Evolutionary conservation across 2,797 vertebrate genomes (phyloP), one percentile per base, ranked within the genome.

Genomic region (Astyanax mexicanus): DNA sequence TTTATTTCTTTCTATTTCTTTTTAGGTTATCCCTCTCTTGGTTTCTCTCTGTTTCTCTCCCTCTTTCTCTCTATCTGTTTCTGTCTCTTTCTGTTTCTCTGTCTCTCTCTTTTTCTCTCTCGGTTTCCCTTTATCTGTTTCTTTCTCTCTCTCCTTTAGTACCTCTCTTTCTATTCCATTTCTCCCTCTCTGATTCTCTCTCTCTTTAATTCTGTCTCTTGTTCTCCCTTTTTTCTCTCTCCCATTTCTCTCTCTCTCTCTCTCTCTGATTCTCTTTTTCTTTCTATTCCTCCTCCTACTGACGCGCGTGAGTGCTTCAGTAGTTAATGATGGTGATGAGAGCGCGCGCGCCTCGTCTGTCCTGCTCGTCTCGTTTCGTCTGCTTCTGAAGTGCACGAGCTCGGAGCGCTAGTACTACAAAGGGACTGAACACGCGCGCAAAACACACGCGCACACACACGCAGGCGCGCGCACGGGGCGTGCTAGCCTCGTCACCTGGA

Each of bases 111-210:
- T 12, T 44, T 40, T 44, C 40, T 44, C 12, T 12, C n/a, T 64
- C 58, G 64, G 32, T 25, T 40, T 62, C 35, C 19, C 49, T 57
- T 23, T 32, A 40, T 35, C 21, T 11, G 27, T 44, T 21, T 23
- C 7, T 67, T 54, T 44, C 1, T 86, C 9, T 44, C 9, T 13
- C 11, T 44, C 10, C 44, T 40, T 40, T n/a, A n/a, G n/a, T n/a
- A n/a, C n/a, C n/a, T 8, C 19, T 29, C 62, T 25, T 54, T 32
- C 49, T 32, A 10, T 8, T 17, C 19, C n/a, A 29, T 17, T 44
- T 38, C 47, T 65, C 5, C 74, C 23, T 65, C 19, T 51, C 11
- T 37, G 5, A 11, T 10, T 42, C 5, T 42, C 40, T 12, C 10
- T 2, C 4, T 42, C 40, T 19, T n/a, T 21, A 1, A 21, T 0